phyloP scores from a whole-genome alignment of 1,140 invertebrate species.

The Cydia fagiglandana region DNA sequence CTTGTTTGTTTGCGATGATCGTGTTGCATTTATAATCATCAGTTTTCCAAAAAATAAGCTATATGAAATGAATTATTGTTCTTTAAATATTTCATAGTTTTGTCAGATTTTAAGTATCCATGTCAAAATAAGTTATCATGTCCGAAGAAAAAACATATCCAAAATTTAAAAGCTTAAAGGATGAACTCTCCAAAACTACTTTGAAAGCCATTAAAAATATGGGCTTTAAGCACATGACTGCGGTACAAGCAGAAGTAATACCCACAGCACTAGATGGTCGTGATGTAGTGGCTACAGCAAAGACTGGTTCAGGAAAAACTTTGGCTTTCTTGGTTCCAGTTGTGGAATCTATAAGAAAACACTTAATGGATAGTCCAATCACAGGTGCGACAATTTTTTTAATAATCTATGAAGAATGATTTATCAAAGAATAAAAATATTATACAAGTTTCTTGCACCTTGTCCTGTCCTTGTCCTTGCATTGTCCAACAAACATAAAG shows the following conservation, averaged over 20 bases:
- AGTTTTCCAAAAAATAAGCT: too few species aligned
- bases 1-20: too few species aligned
- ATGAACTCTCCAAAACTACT: conserved; percentile 51
- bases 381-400: conserved; percentile 83
- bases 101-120: background rate
- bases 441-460: too few species aligned
- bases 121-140: conserved; percentile 38
- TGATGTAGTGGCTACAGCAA: conserved; percentile 95
- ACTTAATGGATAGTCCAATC: conserved; percentile 83
- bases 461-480: too few species aligned
- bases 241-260: conserved; percentile 92
- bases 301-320: conserved; percentile 88
- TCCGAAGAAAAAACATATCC: conserved; percentile 47
- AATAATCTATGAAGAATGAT: background rate
- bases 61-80: too few species aligned
- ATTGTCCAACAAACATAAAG: too few species aligned
- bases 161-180: conserved; percentile 60
- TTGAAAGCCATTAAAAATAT: conserved; percentile 56
- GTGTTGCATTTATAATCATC: too few species aligned
- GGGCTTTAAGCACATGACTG: conserved; percentile 87
- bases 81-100: too few species aligned
- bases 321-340: conserved; percentile 94
- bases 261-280: conserved; percentile 86
- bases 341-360: conserved; percentile 85
- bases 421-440: too few species aligned